Evolutionary conservation across 1,140 invertebrate species (phyloP).

Genomic region (Drosophila cardini): DNA sequence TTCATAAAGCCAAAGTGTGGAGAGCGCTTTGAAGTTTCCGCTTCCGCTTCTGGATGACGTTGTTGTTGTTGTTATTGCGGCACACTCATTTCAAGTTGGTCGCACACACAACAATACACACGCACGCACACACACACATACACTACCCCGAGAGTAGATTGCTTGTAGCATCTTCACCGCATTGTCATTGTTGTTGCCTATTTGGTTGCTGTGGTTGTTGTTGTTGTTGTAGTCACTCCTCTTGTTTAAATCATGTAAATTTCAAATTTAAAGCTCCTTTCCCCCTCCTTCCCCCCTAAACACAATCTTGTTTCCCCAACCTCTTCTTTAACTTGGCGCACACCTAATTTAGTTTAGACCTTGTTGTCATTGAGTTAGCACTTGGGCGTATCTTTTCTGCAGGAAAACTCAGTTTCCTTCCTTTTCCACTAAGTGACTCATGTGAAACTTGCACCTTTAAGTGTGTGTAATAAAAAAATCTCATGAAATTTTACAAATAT

Average conservation of each 20-base stretch:
- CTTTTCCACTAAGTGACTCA: background rate
- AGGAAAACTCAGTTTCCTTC: background rate
- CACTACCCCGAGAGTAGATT: conserved; percentile 19
- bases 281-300: background rate
- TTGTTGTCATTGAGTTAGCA: conserved; percentile 62
- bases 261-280: conserved; percentile 47
- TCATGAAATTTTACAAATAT: conserved; percentile 21
- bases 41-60: conserved; percentile 66
- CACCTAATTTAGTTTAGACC: conserved; percentile 64
- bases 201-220: conserved; percentile 41
- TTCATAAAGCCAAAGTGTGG: conserved; percentile 74
- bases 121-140: conserved; percentile 9
- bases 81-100: conserved; percentile 78
- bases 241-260: conserved; percentile 49
- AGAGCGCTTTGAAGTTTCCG: conserved; percentile 78
- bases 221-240: conserved; percentile 12
- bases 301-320: background rate
- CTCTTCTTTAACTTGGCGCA: conserved; percentile 23
- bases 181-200: conserved; percentile 43
- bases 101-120: conserved; percentile 54
- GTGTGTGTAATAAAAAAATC: background rate
- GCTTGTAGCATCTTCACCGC: conserved; percentile 44
- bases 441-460: conserved; percentile 21
- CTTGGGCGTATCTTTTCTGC: conserved; percentile 17
- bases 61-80: conserved; percentile 50